Base-by-base conservation (phyloP, 2,888 invertebrate species). In the Lagria hirta region DNA sequence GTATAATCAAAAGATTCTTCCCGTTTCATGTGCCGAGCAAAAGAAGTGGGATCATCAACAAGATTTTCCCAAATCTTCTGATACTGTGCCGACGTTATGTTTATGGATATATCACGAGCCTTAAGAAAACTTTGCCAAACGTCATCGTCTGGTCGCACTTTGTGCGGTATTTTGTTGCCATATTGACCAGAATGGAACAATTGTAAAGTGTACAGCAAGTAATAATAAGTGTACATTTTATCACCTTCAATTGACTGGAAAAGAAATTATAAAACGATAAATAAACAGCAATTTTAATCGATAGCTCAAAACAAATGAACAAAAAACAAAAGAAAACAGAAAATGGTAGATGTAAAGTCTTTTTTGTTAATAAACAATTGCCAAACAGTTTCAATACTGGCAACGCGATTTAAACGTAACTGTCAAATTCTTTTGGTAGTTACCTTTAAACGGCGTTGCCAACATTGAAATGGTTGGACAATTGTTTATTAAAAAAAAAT, bases 161-260 rank as follows among this genome's bases (percentile, higher is more conserved):
- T 68, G 14, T 64, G 52, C 6, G 71, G 65, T 14, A 61, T 59
- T 49, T 43, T 61, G 57, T 73, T 75, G 15, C 77, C 78, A 45
- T 70, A 68, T 28, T 57, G 56, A 23, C 75, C 76, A 22, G 56
- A 37, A 10, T 55, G 50, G 55, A 77, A 74, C 18, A 76, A 62
- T 55, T 75, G 69, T 23, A 79, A 52, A 34, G 71, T 70, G 53
- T 79, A 76, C n/a, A 79, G 59, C 33, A 79, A 63, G 62, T 78
- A 80, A 58, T 77, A 65, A 42, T 75, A 71, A 5, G 72, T 75
- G 43, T 76, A 73, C 65, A 78, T 72, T 65, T 74, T 77, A 48
- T 75, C 74, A 3, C 71, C 63, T 50, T 78, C 77, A 21, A 70
- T 69, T 11, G 74, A 71, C 69, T 73, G 57, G 48, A 60, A 69